Evolutionary conservation across 2,113 vertebrate genomes (phyloP).

Genomic region (Eulemur rufifrons): DNA sequence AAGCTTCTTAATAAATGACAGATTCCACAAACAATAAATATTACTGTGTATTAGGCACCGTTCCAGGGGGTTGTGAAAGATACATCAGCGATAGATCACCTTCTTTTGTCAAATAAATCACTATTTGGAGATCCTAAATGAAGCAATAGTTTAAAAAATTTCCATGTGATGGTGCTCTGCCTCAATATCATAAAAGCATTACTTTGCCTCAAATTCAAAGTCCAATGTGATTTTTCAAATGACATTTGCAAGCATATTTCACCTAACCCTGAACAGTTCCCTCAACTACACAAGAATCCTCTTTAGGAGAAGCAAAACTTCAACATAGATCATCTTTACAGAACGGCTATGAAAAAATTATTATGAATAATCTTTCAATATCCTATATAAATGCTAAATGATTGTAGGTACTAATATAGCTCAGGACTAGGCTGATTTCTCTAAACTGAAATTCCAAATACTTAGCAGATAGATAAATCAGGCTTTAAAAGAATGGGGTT

Average conservation of each 20-base stretch:
- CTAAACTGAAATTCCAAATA: constrained; percentile 3
- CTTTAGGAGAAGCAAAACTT: constrained; percentile 27
- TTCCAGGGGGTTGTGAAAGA: constrained; percentile 4
- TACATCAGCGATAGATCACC: background rate
- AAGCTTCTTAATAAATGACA: constrained; percentile 45
- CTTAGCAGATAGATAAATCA: constrained; percentile 1
- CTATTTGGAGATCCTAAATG: background rate
- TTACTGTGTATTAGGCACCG: background rate
- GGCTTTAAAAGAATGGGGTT: background rate
- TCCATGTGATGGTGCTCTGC: background rate
- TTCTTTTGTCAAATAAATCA: constrained; percentile 47
- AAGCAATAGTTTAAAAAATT: constrained; percentile 33
- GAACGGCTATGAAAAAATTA: background rate
- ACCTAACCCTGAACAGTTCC: background rate
- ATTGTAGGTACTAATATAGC: background rate
- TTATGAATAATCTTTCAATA: background rate
- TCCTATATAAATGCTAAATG: background rate
- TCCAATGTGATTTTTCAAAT: constrained; percentile 35
- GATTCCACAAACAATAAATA: constrained; percentile 34
- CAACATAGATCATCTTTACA: background rate
- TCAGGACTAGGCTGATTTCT: background rate
- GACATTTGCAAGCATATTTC: constrained; percentile 8
- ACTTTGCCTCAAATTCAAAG: constrained; percentile 45
- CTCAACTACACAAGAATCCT: background rate
- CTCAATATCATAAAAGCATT: background rate